Evolutionary conservation across 2,888 invertebrate species (phyloP), one percentile per base, ranked within the genome.

Genomic region (Synanthedon myopaeformis): DNA sequence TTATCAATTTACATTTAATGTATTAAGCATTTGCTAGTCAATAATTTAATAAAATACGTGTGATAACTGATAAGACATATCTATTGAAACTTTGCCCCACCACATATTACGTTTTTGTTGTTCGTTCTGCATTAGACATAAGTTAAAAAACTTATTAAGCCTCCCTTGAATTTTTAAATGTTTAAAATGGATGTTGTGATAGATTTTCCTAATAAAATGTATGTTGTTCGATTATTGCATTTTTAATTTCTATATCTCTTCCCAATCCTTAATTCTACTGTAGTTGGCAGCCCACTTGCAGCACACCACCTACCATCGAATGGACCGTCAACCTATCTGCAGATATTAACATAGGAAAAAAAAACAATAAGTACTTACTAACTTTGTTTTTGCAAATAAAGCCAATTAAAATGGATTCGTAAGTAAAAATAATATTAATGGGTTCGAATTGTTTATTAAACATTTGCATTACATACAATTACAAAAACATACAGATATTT

Each of bases 131-230:
- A 35, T 45, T 49, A 17, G 49, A 17, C 17, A 17, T 49, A 49
- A 49, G 19, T 49, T 45, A 13, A 12, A 8, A 12, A 45, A 35
- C 35, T 10, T 35, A 49, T 14, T 17, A 49, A 19, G 14, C 58
- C 58, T 64, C 57, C 62, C 56, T 56, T 52, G 51, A 49, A 65
- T 17, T 59, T 70, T 62, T 72, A 68, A 67, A 65, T 67, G 66
- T 72, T 69, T 61, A 60, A 57, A 57, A 56, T 64, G 64, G 66
- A 74, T 77, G 78, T 82, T 79, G 63, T 60, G 60, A 72, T 76
- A 77, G 74, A 74, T 72, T 76, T 76, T 76, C 72, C 60, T 70
- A 78, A 79, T 79, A 79, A 83, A 78, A 65, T 80, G 76, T 79
- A 70, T 61, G 79, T 17, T 79, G 79, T 79, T 82, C 64, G 62